A percentile compares a stretch with the other conserved stretches of the same genome.
These are phyloP conservation scores for Rhodinocichla rosea DNA, from an alignment of 2,113 vertebrate species.

Conservation along the genomic window DNA sequence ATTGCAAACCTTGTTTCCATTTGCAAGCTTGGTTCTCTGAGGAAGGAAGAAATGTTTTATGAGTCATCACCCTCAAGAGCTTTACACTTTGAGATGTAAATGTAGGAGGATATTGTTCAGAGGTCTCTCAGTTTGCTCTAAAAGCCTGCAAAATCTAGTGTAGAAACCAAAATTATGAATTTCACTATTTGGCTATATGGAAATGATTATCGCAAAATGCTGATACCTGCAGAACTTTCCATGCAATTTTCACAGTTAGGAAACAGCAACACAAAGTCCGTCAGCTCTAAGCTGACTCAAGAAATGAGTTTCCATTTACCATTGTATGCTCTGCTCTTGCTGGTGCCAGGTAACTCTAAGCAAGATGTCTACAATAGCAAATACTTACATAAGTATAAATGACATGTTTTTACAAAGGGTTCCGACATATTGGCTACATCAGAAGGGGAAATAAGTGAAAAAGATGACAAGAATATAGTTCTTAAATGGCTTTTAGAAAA, in stretches of 20 bases:
- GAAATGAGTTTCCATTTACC: conserved; percentile 45
- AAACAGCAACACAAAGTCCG: conserved; percentile 50
- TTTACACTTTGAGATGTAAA: conserved; percentile 42
- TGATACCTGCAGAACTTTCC: conserved; percentile 66
- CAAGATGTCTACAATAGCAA: conserved; percentile 54
- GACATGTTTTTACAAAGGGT: conserved; percentile 25
- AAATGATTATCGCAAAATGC: conserved; percentile 63
- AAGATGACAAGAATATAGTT: neutral
- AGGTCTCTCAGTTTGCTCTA: conserved; percentile 18
- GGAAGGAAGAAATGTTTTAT: conserved; percentile 52
- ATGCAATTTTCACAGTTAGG: conserved; percentile 55
- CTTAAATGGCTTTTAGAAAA: neutral
- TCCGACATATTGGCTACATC: neutral
- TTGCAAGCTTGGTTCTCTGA: conserved; percentile 37
- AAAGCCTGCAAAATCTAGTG: conserved; percentile 37
- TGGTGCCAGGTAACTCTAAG: conserved; percentile 62
- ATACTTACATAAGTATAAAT: conserved; percentile 44
- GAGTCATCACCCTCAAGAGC: conserved; percentile 36
- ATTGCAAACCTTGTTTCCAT: conserved; percentile 42
- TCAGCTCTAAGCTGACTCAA: conserved; percentile 20
- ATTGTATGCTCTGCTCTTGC: conserved; percentile 46
- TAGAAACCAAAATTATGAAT: conserved; percentile 34
- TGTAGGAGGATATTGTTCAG: conserved; percentile 45
- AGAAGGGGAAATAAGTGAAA: neutral
- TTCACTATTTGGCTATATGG: conserved; percentile 57